Evolutionary conservation across 2,113 vertebrate species (phyloP).

Genomic region (Lonchura striata): DNA sequence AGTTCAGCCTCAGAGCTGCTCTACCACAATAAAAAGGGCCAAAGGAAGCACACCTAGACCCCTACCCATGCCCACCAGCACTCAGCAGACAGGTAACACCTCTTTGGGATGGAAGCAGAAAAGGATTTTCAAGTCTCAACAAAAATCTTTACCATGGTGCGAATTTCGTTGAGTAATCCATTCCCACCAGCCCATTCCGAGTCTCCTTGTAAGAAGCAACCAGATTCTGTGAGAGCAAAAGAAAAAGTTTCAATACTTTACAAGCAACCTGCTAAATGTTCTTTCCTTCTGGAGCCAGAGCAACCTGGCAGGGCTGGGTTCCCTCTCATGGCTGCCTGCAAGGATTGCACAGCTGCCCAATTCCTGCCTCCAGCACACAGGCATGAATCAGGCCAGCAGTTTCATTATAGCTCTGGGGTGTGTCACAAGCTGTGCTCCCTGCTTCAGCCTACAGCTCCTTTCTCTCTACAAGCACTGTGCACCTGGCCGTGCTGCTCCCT

Average conservation of each 20-base stretch:
- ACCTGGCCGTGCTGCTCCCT: background rate
- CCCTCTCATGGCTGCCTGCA: background rate
- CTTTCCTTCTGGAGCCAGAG: background rate
- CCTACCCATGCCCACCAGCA: background rate
- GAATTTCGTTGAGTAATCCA: conserved; percentile 84
- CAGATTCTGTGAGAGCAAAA: conserved; percentile 65
- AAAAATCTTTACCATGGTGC: conserved; percentile 75
- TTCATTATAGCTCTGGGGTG: background rate
- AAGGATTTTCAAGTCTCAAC: background rate
- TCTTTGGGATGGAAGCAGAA: background rate
- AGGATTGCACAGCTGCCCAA: background rate
- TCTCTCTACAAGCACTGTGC: background rate
- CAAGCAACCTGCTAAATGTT: background rate
- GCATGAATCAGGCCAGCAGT: background rate
- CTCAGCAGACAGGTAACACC: background rate
- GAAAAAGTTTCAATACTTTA: background rate
- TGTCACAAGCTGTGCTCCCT: background rate
- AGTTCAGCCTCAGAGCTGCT: background rate
- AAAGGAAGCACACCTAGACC: background rate
- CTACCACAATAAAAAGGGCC: background rate
- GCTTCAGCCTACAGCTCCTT: background rate
- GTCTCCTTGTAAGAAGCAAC: conserved; percentile 82
- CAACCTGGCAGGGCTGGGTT: background rate
- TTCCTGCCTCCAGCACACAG: background rate
- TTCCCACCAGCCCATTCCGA: conserved; percentile 78